Conservation (phyloP, 1,140 invertebrate species). For the Ostrea edulis region DNA sequence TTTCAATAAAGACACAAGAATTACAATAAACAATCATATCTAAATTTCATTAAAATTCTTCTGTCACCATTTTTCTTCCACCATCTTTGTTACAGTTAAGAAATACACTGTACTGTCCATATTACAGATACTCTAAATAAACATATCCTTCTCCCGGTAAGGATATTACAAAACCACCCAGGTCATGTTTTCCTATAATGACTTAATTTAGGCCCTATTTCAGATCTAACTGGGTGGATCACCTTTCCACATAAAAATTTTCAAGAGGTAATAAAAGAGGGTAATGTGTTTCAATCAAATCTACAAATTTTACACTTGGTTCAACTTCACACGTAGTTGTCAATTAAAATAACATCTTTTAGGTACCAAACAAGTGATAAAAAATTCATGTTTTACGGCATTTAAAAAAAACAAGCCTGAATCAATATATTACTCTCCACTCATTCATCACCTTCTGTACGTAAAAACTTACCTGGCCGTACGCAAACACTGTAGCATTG, state of each 20-base stretch:
- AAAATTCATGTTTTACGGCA: constrained; percentile 18
- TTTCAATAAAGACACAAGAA: not conserved
- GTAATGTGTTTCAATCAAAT: not conserved
- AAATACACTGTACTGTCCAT: too few species aligned
- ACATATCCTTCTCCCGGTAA: too few species aligned
- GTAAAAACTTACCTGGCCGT: constrained; percentile 80
- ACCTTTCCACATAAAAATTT: not conserved
- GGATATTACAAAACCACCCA: too few species aligned
- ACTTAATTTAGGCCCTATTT: not conserved
- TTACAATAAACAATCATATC: not conserved
- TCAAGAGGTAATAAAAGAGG: not conserved
- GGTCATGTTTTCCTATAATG: not conserved
- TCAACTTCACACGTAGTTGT: not conserved
- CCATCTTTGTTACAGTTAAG: too few species aligned
- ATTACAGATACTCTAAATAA: too few species aligned
- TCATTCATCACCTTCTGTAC: constrained; percentile 11
- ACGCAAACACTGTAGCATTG: constrained; percentile 82
- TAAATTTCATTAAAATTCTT: not conserved
- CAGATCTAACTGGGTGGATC: not conserved
- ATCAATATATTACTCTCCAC: not conserved
- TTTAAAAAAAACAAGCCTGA: not conserved
- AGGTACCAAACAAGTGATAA: not conserved
- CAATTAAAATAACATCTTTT: constrained; percentile 26
- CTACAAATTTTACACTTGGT: constrained; percentile 4
- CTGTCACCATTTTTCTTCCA: too few species aligned